Evolutionary conservation across 1,140 invertebrate genomes (phyloP), one percentile per base, ranked within the genome.

Genomic region (Nymphalis io): DNA sequence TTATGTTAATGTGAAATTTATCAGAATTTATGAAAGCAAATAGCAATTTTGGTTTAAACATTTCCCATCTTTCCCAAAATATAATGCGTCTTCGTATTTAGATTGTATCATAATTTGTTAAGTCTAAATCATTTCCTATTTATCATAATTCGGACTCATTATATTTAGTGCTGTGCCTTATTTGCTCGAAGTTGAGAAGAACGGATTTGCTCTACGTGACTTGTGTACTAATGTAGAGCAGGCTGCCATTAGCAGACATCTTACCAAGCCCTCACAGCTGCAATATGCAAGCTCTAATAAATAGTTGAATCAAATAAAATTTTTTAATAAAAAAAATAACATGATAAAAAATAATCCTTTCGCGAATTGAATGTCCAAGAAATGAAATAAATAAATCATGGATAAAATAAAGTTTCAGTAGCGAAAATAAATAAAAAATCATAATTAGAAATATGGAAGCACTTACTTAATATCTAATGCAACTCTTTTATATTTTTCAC

Each of bases 1-100:
- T 60, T 60, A 60, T 60, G 40, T 46, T 46, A 60, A 60, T 60
- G 40, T 12, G 39, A 44, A 42, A 60, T n/a, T 23, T 46, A 44
- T 46, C 40, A 11, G 42, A 60, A 60, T 60, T 60, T 60, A 60
- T 60, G 40, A 5, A 8, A 18, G 58, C 6, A 60, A 46, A 60
- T 44, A 60, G 38, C 42, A 40, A 60, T 60, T 60, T 60, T 44
- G 18, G 20, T n/a, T 60, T 42, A 23, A 60, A 46, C 23, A 44
- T 60, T 60, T 8, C 20, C 11, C 59, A 27, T 60, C 42, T 60
- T 23, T 15, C 2, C 46, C 11, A 0, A 20, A 51, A 20, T 51
- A 51, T 20, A 51, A 51, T n/a, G 10, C 16, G 8, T 18, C 44
- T n/a, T 20, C 15, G 8, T 20, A 51, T 51, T 51, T 51, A 3